A percentile compares a stretch with the other conserved stretches of the same genome.
phyloP scores from a whole-genome alignment of 2,113 vertebrate species.

The Boulengeromyrus knoepffleri region DNA sequence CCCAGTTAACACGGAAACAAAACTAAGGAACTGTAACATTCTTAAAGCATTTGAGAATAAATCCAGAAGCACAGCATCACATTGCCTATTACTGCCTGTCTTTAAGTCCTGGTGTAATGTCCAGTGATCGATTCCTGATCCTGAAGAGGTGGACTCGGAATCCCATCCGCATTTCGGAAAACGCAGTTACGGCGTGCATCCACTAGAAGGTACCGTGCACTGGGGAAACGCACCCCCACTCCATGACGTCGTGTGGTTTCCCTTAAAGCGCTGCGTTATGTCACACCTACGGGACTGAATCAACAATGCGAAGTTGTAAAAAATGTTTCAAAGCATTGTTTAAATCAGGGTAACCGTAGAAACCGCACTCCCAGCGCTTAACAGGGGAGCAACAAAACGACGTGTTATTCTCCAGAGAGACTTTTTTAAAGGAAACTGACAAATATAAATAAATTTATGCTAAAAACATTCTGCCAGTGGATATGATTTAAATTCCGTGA shows the following conservation, averaged over 20 bases:
- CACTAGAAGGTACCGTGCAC: slow-evolving; percentile 20
- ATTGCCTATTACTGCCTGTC: neutral
- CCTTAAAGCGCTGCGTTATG: neutral
- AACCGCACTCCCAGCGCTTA: slow-evolving; percentile 25
- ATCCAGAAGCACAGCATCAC: neutral
- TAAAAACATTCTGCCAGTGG: slow-evolving; percentile 59
- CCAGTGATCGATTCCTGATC: neutral
- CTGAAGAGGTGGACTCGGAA: neutral
- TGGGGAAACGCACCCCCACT: neutral
- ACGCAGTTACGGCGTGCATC: neutral
- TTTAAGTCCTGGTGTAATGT: neutral
- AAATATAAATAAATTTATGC: slow-evolving; percentile 45
- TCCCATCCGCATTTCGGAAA: neutral
- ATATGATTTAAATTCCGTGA: slow-evolving; percentile 57
- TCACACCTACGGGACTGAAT: neutral
- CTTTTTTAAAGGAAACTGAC: slow-evolving; percentile 12
- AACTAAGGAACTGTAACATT: neutral
- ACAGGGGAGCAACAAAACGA: slow-evolving; percentile 8
- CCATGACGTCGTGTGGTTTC: neutral
- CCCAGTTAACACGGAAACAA: neutral
- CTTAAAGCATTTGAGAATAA: neutral
- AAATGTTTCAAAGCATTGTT: slow-evolving; percentile 7
- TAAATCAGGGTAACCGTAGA: slow-evolving; percentile 26
- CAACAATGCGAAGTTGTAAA: neutral
- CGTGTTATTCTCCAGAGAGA: slow-evolving; percentile 12